Evolutionary conservation across 2,113 vertebrate species (phyloP).

Genomic region (Rhynchomys soricoides): DNA sequence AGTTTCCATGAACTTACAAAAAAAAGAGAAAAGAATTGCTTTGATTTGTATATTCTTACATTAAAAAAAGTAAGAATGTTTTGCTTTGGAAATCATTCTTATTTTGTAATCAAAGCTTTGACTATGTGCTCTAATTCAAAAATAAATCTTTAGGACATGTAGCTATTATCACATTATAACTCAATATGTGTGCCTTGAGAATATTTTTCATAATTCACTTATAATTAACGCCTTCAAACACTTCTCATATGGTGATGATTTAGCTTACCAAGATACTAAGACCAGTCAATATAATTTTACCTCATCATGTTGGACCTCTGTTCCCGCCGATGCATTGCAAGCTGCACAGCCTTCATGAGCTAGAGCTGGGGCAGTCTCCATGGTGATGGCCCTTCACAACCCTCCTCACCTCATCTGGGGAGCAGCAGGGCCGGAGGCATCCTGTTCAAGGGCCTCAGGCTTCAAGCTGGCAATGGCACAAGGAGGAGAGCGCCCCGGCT

Average conservation of each 20-base stretch:
- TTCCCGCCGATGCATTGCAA: too few relatives aligned
- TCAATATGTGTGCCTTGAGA: slow-evolving; percentile 62
- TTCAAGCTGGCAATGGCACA: too few relatives aligned
- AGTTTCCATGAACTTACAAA: not conserved
- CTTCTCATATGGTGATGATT: slow-evolving; percentile 61
- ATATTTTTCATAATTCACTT: slow-evolving; percentile 75
- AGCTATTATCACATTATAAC: slow-evolving; percentile 68
- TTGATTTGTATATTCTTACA: not conserved
- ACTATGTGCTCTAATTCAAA: slow-evolving; percentile 16
- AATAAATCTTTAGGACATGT: slow-evolving; percentile 66
- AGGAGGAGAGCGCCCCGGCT: too few relatives aligned
- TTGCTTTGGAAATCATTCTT: slow-evolving; percentile 46
- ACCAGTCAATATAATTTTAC: slow-evolving; percentile 75
- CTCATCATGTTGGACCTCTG: too few relatives aligned
- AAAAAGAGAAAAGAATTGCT: not conserved
- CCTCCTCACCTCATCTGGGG: too few relatives aligned
- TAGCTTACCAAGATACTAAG: slow-evolving; percentile 65
- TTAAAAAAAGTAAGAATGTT: not conserved
- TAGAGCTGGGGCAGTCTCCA: too few relatives aligned
- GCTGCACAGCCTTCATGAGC: too few relatives aligned
- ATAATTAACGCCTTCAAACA: slow-evolving; percentile 71
- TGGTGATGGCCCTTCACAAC: too few relatives aligned
- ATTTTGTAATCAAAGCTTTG: slow-evolving; percentile 69
- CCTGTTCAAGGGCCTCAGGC: too few relatives aligned
- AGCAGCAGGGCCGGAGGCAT: too few relatives aligned